A percentile compares a stretch with the other conserved stretches of the same genome.
Evolutionary conservation across 2,888 invertebrate species (phyloP).

Genomic region (Eilema sororculum): DNA sequence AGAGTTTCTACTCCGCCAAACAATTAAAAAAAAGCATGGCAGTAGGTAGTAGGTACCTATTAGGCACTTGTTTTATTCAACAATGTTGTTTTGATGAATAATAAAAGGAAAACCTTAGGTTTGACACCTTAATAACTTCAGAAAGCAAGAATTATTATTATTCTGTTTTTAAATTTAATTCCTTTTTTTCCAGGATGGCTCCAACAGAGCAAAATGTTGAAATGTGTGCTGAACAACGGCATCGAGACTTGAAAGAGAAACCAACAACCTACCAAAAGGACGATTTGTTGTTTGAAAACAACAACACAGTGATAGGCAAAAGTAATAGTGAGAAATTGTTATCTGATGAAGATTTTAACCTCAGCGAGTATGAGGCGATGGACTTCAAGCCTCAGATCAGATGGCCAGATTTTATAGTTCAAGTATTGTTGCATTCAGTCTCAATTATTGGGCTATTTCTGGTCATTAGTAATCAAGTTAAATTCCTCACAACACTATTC

Average conservation of each 20-base stretch:
- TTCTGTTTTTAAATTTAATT: constrained; percentile 12
- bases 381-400: constrained; percentile 88
- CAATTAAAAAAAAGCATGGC: too few relatives aligned
- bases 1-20: too few relatives aligned
- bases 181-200: constrained; percentile 62
- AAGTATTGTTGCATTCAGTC: constrained; percentile 90
- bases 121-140: too few relatives aligned
- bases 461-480: constrained; percentile 85
- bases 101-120: too few relatives aligned
- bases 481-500: constrained; percentile 89
- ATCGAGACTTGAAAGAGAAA: constrained; percentile 64
- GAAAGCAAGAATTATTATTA: background rate
- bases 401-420: constrained; percentile 92
- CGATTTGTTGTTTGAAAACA: constrained; percentile 63
- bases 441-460: constrained; percentile 90
- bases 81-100: too few relatives aligned
- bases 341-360: constrained; percentile 71
- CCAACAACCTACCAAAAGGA: constrained; percentile 50
- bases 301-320: constrained; percentile 62
- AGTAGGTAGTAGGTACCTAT: too few relatives aligned
- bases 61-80: too few relatives aligned
- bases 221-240: constrained; percentile 57
- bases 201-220: constrained; percentile 71
- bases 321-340: constrained; percentile 59
- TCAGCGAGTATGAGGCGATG: constrained; percentile 75